These are phyloP conservation scores for Fistularia tabacaria DNA, from an alignment of 2,797 vertebrate species.

Conservation along the genomic window DNA sequence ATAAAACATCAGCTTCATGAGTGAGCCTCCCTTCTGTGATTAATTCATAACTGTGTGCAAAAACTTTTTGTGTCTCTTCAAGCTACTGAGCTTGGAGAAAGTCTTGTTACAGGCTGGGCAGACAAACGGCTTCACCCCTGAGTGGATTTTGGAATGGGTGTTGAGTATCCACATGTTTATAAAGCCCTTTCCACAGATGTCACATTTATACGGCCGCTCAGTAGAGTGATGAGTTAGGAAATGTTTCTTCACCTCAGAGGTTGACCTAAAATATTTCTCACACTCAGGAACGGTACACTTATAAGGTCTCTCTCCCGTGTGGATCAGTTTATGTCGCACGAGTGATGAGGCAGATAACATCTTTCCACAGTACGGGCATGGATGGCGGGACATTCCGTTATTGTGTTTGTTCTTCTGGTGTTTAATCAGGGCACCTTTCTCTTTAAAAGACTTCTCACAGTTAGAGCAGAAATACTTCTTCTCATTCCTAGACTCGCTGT, in stretches of 20 bases:
- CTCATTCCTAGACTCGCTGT: slow-evolving; percentile 32
- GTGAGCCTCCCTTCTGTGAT: background rate
- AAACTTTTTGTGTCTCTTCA: slow-evolving; percentile 54
- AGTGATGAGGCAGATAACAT: slow-evolving; percentile 29
- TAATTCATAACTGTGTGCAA: slow-evolving; percentile 31
- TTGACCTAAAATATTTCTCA: slow-evolving; percentile 43
- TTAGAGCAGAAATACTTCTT: slow-evolving; percentile 39
- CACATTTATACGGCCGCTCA: slow-evolving; percentile 53
- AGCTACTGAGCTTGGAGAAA: slow-evolving; percentile 44
- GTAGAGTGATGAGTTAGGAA: slow-evolving; percentile 30
- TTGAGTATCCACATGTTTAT: slow-evolving; percentile 32
- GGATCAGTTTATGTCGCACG: slow-evolving; percentile 50
- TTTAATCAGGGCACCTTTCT: slow-evolving; percentile 48
- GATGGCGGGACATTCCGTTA: slow-evolving; percentile 26
- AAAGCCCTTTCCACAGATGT: slow-evolving; percentile 53
- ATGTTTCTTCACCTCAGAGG: slow-evolving; percentile 50
- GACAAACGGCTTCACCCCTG: slow-evolving; percentile 44
- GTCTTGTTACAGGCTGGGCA: slow-evolving; percentile 52
- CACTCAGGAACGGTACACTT: slow-evolving; percentile 49
- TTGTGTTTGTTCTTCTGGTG: slow-evolving; percentile 58
- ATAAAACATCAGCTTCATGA: no score
- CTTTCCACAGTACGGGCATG: slow-evolving; percentile 54
- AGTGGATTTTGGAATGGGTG: slow-evolving; percentile 40
- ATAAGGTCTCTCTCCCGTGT: slow-evolving; percentile 55
- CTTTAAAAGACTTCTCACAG: slow-evolving; percentile 55